Base-by-base conservation (phyloP, 2,888 invertebrate species). In the Pheosia tremula region DNA sequence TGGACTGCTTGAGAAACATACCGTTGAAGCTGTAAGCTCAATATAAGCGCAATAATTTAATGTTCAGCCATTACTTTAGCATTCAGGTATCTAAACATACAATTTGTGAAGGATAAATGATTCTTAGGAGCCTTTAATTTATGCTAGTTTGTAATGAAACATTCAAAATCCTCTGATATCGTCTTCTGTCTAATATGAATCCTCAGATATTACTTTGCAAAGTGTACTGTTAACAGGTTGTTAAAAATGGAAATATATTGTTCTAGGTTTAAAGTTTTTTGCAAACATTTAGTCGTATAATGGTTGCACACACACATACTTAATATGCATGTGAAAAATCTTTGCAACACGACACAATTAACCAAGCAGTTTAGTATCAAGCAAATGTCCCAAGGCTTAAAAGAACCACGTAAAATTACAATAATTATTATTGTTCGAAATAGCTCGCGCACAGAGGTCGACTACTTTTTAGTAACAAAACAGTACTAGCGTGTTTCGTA, bases 341-440 rank as follows among this genome's bases (percentile, higher is more conserved):
- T 38, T 53, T 55, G 13, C 41, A 41, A 56, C 11, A 24, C n/a
- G 3, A 39, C 38, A 5, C 24, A 56, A 56, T 56, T 39, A 56
- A 56, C 13, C 41, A 9, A 4, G 39, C 11, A 11, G 39, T 55
- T 55, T 55, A 55, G 55, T 54, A 11, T 39, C 56, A 36, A 45
- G 45, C 54, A 61, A 59, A 60, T 72, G 69, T 72, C 63, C 63
- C 78, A 83, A 82, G 75, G 77, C 61, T 57, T 61, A 62, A 68
- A 69, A 81, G 80, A 82, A 75, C 67, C 60, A 74, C 62, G 69
- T 69, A 61, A 78, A 83, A 86, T 82, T 77, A 80, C 65, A 80
- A 62, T 71, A 70, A 80, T 84, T 81, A 83, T 82, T 81, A 78
- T 82, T 76, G 72, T 81, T 72, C 67, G 75, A 79, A 80, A 74